These are phyloP conservation scores for Amaurobius ferox DNA, from an alignment of 2,888 invertebrate species.

Conservation along the genomic window DNA sequence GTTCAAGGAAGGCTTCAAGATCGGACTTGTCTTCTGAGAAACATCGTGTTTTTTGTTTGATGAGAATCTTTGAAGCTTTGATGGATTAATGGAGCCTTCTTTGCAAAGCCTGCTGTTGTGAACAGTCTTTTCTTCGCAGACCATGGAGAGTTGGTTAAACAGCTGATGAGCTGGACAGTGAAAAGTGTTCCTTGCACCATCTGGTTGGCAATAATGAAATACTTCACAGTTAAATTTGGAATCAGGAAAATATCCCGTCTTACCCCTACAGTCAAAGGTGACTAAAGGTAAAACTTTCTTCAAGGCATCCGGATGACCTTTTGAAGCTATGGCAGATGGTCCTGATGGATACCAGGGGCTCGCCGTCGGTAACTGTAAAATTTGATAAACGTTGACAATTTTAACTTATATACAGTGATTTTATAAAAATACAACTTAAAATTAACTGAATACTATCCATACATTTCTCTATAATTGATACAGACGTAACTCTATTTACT, in stretches of 20 bases:
- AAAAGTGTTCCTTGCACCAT: conserved; percentile 74
- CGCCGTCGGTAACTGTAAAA: conserved; percentile 36
- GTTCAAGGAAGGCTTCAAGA: not conserved
- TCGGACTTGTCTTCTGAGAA: conserved; percentile 8
- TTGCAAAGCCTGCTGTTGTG: conserved; percentile 50
- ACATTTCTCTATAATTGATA: too few species aligned
- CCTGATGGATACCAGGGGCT: conserved; percentile 55
- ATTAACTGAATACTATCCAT: too few species aligned
- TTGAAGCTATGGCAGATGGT: conserved; percentile 20
- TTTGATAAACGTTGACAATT: too few species aligned
- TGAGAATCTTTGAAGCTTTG: conserved; percentile 8
- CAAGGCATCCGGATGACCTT: conserved; percentile 28
- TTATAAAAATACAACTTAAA: too few species aligned
- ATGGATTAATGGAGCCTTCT: conserved; percentile 38
- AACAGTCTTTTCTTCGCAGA: conserved; percentile 71
- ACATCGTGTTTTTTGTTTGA: not conserved
- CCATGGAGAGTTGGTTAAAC: conserved; percentile 74
- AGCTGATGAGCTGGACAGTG: conserved; percentile 72
- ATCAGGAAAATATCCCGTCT: conserved; percentile 74
- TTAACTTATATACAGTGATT: too few species aligned
- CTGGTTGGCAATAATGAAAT: conserved; percentile 74
- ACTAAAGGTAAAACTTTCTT: conserved; percentile 73
- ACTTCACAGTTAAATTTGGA: conserved; percentile 74
- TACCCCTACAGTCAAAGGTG: conserved; percentile 73
- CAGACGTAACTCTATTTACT: too few species aligned